Percentiles rank a stretch among this genome's conserved stretches.
phyloP scores from a whole-genome alignment of 2,888 invertebrate genomes.

The Pedicia rivosa region DNA sequence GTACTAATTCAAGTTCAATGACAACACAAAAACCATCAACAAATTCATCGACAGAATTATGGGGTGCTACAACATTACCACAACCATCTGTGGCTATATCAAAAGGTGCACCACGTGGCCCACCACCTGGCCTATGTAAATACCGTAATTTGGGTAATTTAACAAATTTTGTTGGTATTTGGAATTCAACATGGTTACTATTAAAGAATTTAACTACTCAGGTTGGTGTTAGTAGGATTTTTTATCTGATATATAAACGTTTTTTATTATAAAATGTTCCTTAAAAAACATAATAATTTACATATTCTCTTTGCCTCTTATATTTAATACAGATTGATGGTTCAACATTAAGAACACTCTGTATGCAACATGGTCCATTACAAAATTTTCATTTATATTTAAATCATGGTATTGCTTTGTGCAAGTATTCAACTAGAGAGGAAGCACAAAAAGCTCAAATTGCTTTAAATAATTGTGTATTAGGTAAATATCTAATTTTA shows the following conservation, averaged over 20 bases:
- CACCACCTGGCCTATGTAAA: slow-evolving; percentile 46
- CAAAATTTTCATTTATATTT: slow-evolving; percentile 86
- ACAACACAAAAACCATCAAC: slow-evolving; percentile 3
- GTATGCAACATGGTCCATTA: slow-evolving; percentile 91
- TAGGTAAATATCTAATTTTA: slow-evolving; percentile 28
- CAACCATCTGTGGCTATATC: background rate
- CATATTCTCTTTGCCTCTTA: slow-evolving; percentile 1
- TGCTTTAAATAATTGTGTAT: slow-evolving; percentile 86
- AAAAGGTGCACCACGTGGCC: slow-evolving; percentile 38
- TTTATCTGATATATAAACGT: slow-evolving; percentile 2
- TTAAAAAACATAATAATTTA: too few species aligned
- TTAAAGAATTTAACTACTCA: slow-evolving; percentile 87
- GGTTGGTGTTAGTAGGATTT: slow-evolving; percentile 32
- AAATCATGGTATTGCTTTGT: slow-evolving; percentile 87
- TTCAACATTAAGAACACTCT: slow-evolving; percentile 84
- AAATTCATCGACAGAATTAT: slow-evolving; percentile 38
- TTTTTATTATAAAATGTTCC: too few species aligned
- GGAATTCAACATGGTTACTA: slow-evolving; percentile 67
- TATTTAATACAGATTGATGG: slow-evolving; percentile 64
- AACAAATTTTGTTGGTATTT: slow-evolving; percentile 24
- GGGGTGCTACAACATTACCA: slow-evolving; percentile 31
- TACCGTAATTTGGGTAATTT: slow-evolving; percentile 26
- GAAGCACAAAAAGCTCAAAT: slow-evolving; percentile 95
- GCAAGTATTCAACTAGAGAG: slow-evolving; percentile 82
- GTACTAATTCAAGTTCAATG: slow-evolving; percentile 3